A percentile compares a stretch with the other conserved stretches of the same genome.
Conservation (phyloP, 2,888 invertebrate genomes). For the Drosophila pseudotalamancana region DNA sequence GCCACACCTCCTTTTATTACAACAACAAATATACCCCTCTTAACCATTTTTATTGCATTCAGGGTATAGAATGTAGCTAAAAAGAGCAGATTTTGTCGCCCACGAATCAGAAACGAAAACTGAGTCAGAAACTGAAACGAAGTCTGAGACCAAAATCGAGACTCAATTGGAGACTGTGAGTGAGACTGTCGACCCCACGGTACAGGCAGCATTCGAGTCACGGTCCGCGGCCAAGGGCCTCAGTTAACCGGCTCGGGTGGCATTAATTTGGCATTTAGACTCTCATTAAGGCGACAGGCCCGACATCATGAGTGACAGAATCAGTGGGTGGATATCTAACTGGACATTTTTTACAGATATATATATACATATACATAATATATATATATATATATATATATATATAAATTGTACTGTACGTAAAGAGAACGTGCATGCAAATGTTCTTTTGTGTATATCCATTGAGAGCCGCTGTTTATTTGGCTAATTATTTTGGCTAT, state of each 20-base stretch:
- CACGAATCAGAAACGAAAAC: constrained; percentile 21
- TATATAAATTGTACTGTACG: not conserved
- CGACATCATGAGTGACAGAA: constrained; percentile 64
- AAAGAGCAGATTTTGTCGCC: constrained; percentile 42
- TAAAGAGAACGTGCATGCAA: constrained; percentile 9
- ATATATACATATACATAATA: not conserved
- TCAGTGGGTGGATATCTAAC: constrained; percentile 63
- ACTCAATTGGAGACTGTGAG: not conserved
- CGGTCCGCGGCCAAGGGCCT: constrained; percentile 47
- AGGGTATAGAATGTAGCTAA: too few species aligned
- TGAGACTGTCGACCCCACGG: constrained; percentile 7
- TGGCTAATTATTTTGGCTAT: constrained; percentile 26
- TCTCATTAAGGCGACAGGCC: constrained; percentile 69
- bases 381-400: constrained; percentile 13
- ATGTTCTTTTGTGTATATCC: constrained; percentile 9
- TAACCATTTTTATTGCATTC: too few species aligned
- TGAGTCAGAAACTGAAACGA: constrained; percentile 1
- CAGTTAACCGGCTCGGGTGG: constrained; percentile 25
- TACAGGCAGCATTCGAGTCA: constrained; percentile 39
- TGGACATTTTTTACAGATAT: constrained; percentile 21
- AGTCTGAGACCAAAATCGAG: constrained; percentile 7
- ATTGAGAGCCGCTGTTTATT: not conserved
- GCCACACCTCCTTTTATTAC: too few species aligned
- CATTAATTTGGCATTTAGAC: constrained; percentile 73
- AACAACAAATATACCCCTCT: too few species aligned